Percentiles rank a stretch among this genome's conserved stretches.
Conservation (phyloP, 2,113 vertebrate species). For the Rhineura floridana region DNA sequence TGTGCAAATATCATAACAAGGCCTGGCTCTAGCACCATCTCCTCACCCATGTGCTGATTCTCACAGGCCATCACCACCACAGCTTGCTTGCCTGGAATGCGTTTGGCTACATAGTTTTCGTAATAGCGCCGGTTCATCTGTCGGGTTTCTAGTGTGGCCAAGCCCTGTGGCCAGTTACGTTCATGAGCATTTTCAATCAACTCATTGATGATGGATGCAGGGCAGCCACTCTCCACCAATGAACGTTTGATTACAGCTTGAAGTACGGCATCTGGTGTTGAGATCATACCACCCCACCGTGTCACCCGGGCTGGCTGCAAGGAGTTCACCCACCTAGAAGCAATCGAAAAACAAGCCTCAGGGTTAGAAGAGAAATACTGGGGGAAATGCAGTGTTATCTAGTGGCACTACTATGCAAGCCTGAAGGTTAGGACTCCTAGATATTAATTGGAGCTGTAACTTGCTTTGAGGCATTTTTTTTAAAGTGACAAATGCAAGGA, state of each 20-base stretch:
- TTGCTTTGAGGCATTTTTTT: no score
- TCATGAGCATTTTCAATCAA: slow-evolving; percentile 98
- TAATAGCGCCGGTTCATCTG: slow-evolving; percentile 99
- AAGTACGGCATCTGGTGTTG: slow-evolving; percentile 93
- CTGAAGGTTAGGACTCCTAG: background rate
- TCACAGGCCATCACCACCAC: slow-evolving; percentile 98
- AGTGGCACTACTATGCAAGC: background rate
- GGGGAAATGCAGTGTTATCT: background rate
- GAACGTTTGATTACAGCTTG: slow-evolving; percentile 98
- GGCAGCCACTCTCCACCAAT: slow-evolving; percentile 95
- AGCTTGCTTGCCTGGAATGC: slow-evolving; percentile 96
- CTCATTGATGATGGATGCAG: slow-evolving; percentile 93
- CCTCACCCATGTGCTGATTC: slow-evolving; percentile 98
- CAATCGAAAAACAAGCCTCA: background rate
- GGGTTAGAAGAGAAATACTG: background rate
- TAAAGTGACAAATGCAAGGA: no score
- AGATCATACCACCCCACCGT: slow-evolving; percentile 98
- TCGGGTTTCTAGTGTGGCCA: slow-evolving; percentile 95
- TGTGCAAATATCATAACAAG: slow-evolving; percentile 98
- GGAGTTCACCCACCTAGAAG: slow-evolving; percentile 93
- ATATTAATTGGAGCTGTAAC: background rate
- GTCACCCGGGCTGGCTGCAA: slow-evolving; percentile 96
- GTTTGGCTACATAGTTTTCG: slow-evolving; percentile 98
- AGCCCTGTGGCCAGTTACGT: slow-evolving; percentile 96
- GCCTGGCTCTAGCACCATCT: slow-evolving; percentile 97